Evolutionary conservation across 2,888 invertebrate genomes (phyloP).

Genomic region (Mellilla xanthometata): DNA sequence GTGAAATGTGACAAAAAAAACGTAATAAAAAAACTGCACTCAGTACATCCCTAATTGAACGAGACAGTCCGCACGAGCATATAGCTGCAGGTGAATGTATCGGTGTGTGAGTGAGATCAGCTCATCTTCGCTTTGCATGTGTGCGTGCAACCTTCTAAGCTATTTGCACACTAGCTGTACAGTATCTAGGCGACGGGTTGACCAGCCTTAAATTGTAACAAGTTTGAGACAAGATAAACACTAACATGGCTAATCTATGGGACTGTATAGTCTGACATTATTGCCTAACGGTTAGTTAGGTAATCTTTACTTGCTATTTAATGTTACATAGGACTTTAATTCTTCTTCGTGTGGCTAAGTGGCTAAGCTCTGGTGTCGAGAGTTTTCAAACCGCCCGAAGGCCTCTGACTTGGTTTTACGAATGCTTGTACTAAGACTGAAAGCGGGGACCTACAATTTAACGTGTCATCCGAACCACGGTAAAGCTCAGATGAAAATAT

Average conservation of each 20-base stretch:
- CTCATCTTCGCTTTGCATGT: constrained; percentile 40
- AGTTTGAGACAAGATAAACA: constrained; percentile 7
- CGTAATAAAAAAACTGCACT: constrained; percentile 4
- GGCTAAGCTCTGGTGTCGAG: too few species aligned
- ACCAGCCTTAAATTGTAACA: constrained; percentile 26
- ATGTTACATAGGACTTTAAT: too few species aligned
- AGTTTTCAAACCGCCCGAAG: too few species aligned
- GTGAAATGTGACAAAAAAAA: too few species aligned
- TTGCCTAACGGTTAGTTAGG: too few species aligned
- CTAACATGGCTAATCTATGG: constrained; percentile 9
- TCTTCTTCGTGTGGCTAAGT: too few species aligned
- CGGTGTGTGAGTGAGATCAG: constrained; percentile 74
- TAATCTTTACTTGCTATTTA: too few species aligned
- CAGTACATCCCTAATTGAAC: constrained; percentile 41
- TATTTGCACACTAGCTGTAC: constrained; percentile 29
- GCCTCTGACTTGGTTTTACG: too few species aligned
- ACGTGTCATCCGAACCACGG: too few species aligned
- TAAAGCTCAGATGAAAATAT: too few species aligned
- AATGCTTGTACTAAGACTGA: too few species aligned
- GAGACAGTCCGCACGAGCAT: constrained; percentile 77
- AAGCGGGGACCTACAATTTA: too few species aligned
- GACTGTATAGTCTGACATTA: background rate
- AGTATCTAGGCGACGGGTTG: constrained; percentile 25
- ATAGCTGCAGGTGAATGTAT: constrained; percentile 65
- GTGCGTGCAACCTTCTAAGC: constrained; percentile 36